Evolutionary conservation across 2,113 vertebrate genomes (phyloP).

Genomic region (Mionectes macconnelli): DNA sequence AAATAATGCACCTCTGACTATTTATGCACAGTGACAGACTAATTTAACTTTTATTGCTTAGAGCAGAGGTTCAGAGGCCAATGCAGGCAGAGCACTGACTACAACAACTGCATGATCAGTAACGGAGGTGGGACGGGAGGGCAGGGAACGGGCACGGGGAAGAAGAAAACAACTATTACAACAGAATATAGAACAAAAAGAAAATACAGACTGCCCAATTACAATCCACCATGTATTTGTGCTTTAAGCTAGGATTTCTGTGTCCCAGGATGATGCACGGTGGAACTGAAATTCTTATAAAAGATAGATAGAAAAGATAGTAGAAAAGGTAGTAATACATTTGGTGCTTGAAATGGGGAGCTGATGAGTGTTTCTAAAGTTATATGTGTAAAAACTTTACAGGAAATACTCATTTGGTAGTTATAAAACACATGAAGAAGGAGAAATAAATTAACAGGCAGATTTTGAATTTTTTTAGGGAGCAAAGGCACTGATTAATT

Average conservation of each 20-base stretch:
- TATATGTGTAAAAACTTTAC: background rate
- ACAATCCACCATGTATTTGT: background rate
- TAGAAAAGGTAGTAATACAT: background rate
- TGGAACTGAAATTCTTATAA: background rate
- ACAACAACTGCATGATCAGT: background rate
- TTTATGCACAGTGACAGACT: background rate
- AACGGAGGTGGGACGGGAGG: rapidly evolving
- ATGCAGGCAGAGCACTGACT: background rate
- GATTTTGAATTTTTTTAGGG: background rate
- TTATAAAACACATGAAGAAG: background rate
- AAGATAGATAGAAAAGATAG: background rate
- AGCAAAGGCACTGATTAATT: background rate
- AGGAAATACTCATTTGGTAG: background rate
- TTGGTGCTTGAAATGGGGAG: background rate
- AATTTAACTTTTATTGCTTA: background rate
- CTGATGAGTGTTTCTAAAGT: background rate
- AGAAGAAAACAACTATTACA: background rate
- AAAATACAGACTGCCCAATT: background rate
- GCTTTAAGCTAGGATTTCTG: background rate
- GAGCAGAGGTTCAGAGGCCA: background rate
- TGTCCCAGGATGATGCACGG: background rate
- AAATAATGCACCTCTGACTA: background rate
- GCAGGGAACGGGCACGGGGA: background rate
- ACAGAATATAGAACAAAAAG: background rate
- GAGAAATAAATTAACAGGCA: background rate